Percentiles rank a stretch among this genome's conserved stretches.
These are phyloP conservation scores for Galeruca laticollis DNA, from an alignment of 2,888 invertebrate species.

Conservation along the genomic window DNA sequence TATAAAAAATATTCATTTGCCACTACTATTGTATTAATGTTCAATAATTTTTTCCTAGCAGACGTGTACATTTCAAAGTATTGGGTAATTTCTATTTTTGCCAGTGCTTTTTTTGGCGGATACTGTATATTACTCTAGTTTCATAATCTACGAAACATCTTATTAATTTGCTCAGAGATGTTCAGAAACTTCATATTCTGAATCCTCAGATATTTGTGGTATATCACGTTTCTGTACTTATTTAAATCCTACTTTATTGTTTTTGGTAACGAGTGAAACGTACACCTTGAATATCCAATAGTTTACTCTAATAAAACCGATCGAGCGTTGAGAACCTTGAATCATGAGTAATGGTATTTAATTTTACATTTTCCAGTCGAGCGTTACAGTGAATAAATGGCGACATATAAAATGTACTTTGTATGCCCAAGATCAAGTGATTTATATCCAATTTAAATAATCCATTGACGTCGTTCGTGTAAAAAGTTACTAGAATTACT, in stretches of 20 bases:
- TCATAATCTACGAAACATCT: no score
- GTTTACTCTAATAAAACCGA: conserved; percentile 9
- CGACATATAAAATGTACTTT: conserved; percentile 23
- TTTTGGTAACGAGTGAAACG: not conserved
- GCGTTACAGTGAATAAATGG: conserved; percentile 10
- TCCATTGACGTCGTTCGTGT: conserved; percentile 12
- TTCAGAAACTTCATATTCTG: no score
- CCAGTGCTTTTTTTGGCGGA: no score
- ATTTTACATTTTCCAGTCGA: conserved; percentile 18
- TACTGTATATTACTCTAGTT: no score
- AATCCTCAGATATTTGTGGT: no score
- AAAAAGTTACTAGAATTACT: no score
- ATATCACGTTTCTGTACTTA: not conserved
- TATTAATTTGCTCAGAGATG: no score
- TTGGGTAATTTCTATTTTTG: no score
- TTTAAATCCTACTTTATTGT: not conserved
- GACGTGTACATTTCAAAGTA: no score
- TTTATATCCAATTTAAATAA: conserved; percentile 30
- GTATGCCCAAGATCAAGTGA: conserved; percentile 17
- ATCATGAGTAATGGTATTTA: conserved; percentile 23
- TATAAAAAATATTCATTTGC: no score
- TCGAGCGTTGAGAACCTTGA: conserved; percentile 28
- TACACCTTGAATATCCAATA: conserved; percentile 5
- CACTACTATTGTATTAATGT: no score
- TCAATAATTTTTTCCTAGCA: no score